phyloP scores from a whole-genome alignment of 2,888 invertebrate species.

The Cosmia pyralina region DNA sequence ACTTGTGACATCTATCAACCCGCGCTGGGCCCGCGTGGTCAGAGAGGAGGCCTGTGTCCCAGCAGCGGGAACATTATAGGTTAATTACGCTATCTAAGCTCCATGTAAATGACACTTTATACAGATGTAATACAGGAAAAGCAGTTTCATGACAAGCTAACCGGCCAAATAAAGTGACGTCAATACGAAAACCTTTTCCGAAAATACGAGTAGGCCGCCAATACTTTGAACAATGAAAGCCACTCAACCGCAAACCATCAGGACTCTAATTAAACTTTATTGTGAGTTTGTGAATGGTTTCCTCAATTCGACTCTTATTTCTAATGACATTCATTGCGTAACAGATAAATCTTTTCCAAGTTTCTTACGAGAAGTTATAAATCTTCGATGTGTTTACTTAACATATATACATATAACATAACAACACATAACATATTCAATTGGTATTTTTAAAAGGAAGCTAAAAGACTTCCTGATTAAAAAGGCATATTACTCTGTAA shows the following conservation, averaged over 20 bases:
- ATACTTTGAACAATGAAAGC: slow-evolving; percentile 30
- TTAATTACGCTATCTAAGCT: too few species aligned
- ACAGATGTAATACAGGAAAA: neutral
- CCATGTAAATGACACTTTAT: neutral
- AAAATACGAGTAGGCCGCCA: slow-evolving; percentile 37
- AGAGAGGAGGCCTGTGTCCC: too few species aligned
- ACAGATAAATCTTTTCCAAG: neutral
- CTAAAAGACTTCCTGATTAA: too few species aligned
- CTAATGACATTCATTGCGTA: slow-evolving; percentile 3
- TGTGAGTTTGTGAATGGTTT: slow-evolving; percentile 26
- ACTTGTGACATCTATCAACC: too few species aligned
- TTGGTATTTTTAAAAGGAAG: too few species aligned
- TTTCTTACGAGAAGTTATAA: neutral
- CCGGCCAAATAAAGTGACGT: slow-evolving; percentile 15
- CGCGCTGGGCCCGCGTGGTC: too few species aligned
- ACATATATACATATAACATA: too few species aligned
- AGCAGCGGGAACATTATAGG: too few species aligned
- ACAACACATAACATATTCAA: too few species aligned
- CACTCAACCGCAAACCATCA: slow-evolving; percentile 23
- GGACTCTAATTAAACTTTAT: slow-evolving; percentile 38
- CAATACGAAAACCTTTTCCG: slow-evolving; percentile 12
- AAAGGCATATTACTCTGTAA: too few species aligned
- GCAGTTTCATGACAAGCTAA: neutral
- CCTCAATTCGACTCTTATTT: slow-evolving; percentile 12
- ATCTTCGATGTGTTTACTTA: neutral